Conservation (phyloP, 2,888 invertebrate species). For the Eupithecia centaureata region DNA sequence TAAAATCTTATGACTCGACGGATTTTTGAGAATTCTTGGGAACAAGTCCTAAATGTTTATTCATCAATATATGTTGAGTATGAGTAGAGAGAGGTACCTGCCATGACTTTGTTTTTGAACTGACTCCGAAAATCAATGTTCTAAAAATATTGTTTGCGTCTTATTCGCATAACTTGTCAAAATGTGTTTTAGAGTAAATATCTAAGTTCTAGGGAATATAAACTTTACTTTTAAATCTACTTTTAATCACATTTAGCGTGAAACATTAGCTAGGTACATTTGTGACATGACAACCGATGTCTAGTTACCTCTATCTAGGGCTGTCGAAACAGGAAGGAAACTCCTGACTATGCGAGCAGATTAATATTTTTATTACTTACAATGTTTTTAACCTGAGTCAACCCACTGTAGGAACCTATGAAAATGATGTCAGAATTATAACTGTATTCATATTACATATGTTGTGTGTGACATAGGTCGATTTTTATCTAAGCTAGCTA, state of each 20-base stretch:
- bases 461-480: background rate
- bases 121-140: too few relatives aligned
- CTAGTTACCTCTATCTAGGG: too few relatives aligned
- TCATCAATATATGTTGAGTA: background rate
- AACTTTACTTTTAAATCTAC: too few relatives aligned
- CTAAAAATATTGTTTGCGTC: too few relatives aligned
- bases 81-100: background rate
- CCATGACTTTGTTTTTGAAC: background rate
- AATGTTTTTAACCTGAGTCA: background rate
- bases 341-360: background rate
- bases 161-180: too few relatives aligned
- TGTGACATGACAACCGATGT: background rate
- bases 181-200: background rate
- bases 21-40: conserved; percentile 12
- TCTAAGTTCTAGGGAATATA: background rate
- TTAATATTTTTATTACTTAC: background rate
- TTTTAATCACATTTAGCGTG: background rate
- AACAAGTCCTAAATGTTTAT: conserved; percentile 1
- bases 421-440: background rate
- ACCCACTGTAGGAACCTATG: background rate
- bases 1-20: conserved; percentile 30
- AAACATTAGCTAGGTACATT: background rate
- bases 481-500: background rate
- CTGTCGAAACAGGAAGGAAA: background rate
- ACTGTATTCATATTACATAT: background rate